These are phyloP conservation scores for Myotis yumanensis DNA, from an alignment of 2,113 vertebrate species.

Conservation along the genomic window DNA sequence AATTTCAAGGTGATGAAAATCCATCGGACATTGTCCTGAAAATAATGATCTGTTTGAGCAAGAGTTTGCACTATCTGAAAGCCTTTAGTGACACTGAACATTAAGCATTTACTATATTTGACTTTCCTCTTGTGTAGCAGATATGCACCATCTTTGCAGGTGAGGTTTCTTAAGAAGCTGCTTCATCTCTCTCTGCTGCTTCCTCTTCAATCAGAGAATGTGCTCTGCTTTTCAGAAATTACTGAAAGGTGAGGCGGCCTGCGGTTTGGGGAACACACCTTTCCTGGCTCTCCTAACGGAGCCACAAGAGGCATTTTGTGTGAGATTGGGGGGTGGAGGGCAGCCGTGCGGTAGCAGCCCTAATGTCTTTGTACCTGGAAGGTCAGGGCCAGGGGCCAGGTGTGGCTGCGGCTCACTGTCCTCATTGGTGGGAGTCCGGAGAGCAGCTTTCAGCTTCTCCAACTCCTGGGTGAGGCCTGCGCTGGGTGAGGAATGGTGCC, in stretches of 20 bases:
- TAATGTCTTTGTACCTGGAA: accelerated
- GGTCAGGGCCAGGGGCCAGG: background rate
- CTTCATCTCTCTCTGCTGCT: background rate
- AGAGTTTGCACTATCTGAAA: background rate
- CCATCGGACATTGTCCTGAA: background rate
- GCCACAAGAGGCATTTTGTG: background rate
- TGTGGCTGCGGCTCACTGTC: background rate
- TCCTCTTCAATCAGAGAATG: background rate
- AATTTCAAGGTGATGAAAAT: background rate
- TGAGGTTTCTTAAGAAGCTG: background rate
- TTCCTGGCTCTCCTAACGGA: background rate
- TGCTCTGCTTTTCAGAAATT: background rate
- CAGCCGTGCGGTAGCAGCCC: accelerated
- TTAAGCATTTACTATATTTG: background rate
- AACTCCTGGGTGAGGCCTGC: background rate
- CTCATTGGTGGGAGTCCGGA: background rate
- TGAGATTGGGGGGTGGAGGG: background rate
- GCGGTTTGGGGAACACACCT: too few relatives aligned
- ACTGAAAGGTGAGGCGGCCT: accelerated
- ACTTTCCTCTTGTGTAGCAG: too few relatives aligned
- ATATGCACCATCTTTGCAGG: background rate
- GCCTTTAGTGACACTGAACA: too few relatives aligned
- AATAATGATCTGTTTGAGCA: too few relatives aligned
- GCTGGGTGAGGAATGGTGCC: background rate
- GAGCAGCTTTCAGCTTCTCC: background rate